A percentile compares a stretch with the other conserved stretches of the same genome.
Conservation (phyloP, 2,888 invertebrate genomes). For the Phyllotreta striolata region DNA sequence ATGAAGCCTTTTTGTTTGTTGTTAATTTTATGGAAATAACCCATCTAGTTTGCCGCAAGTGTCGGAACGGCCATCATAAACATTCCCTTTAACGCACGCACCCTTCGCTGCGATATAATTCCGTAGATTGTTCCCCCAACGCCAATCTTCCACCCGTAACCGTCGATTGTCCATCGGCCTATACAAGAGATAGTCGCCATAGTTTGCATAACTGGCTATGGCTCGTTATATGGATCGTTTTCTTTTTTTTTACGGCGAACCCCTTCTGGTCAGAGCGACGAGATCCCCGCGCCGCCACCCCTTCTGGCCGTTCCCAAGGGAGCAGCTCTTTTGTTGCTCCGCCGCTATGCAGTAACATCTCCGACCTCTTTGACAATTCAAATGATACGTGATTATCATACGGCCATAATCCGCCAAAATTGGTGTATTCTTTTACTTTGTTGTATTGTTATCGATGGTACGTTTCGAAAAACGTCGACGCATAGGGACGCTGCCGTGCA, state of each 20-base stretch:
- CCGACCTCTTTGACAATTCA: constrained; percentile 51
- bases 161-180: constrained; percentile 60
- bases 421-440: constrained; percentile 46
- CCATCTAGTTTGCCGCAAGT: constrained; percentile 58
- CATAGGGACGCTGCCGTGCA: constrained; percentile 22
- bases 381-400: constrained; percentile 60
- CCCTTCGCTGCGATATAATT: constrained; percentile 56
- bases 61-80: constrained; percentile 57
- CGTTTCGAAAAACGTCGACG: constrained; percentile 18
- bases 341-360: constrained; percentile 21
- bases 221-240: constrained; percentile 58
- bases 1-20: constrained; percentile 55
- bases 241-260: constrained; percentile 54
- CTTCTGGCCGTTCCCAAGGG: constrained; percentile 23
- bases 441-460: constrained; percentile 34
- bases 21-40: constrained; percentile 59
- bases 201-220: constrained; percentile 60
- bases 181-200: constrained; percentile 58
- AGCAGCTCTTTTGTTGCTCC: constrained; percentile 37
- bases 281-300: constrained; percentile 6
- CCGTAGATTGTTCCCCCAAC: constrained; percentile 55
- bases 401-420: constrained; percentile 42
- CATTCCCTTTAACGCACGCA: constrained; percentile 55
- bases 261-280: constrained; percentile 51
- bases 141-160: constrained; percentile 55